Evolutionary conservation across 1,140 invertebrate genomes (phyloP).

Genomic region (Paraescarpia echinospica): DNA sequence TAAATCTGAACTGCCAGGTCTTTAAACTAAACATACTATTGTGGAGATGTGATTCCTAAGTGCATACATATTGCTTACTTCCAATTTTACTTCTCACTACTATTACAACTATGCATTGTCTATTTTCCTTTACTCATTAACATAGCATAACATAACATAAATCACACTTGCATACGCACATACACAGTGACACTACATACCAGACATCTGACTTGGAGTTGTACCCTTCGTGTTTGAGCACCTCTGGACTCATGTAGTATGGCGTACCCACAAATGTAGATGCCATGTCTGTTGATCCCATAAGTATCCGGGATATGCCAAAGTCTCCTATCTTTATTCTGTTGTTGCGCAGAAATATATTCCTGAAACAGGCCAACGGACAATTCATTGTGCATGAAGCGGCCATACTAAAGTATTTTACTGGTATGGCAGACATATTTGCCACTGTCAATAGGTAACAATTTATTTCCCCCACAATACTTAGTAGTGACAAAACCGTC

Average conservation of each 20-base stretch:
- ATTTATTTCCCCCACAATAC: neutral
- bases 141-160: no score
- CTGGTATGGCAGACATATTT: no score
- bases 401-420: no score
- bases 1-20: neutral
- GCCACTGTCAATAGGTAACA: no score
- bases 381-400: neutral
- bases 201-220: conserved; percentile 58
- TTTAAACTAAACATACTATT: neutral
- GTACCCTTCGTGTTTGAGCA: conserved; percentile 59
- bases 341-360: conserved; percentile 57
- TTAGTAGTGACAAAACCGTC: no score
- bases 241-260: conserved; percentile 59
- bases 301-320: conserved; percentile 54
- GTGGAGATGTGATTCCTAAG: neutral
- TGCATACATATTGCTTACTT: no score
- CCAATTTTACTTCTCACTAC: no score
- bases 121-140: no score
- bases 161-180: no score
- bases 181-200: conserved; percentile 39
- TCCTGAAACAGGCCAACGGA: conserved; percentile 41
- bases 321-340: conserved; percentile 58
- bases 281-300: conserved; percentile 56
- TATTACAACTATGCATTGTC: no score
- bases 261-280: conserved; percentile 57